These are phyloP conservation scores for Cephus pygmeus DNA, from an alignment of 2,888 invertebrate genomes.

Conservation along the genomic window DNA sequence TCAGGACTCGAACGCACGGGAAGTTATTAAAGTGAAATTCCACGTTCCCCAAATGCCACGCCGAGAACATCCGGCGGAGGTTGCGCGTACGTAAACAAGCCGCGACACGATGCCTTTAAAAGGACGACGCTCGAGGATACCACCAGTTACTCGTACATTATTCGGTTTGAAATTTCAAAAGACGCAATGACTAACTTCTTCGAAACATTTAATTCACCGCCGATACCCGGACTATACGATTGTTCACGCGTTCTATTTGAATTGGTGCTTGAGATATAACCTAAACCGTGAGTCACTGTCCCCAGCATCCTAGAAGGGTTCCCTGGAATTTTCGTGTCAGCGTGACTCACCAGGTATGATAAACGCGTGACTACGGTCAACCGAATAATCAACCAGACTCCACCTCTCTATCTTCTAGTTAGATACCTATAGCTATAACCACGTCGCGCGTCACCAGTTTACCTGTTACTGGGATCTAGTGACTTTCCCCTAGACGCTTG, in stretches of 20 bases:
- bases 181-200: not conserved
- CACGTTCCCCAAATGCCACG: conserved; percentile 35
- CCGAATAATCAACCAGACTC: not conserved
- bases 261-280: not conserved
- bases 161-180: not conserved
- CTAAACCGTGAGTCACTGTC: not conserved
- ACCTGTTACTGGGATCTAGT: not conserved
- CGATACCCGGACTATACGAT: not conserved
- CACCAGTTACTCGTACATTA: not conserved
- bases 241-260: not conserved
- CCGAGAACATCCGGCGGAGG: not conserved
- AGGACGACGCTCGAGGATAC: not conserved
- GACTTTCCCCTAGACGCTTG: not conserved
- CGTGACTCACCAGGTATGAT: not conserved
- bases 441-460: not conserved
- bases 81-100: not conserved
- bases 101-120: not conserved
- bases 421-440: not conserved
- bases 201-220: not conserved
- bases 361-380: not conserved
- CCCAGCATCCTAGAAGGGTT: not conserved
- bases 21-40: conserved; percentile 44
- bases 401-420: too few species aligned
- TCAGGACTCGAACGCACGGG: conserved; percentile 26
- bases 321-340: not conserved